These are phyloP conservation scores for Scleropages formosus DNA, from an alignment of 2,797 vertebrate species.

Conservation along the genomic window DNA sequence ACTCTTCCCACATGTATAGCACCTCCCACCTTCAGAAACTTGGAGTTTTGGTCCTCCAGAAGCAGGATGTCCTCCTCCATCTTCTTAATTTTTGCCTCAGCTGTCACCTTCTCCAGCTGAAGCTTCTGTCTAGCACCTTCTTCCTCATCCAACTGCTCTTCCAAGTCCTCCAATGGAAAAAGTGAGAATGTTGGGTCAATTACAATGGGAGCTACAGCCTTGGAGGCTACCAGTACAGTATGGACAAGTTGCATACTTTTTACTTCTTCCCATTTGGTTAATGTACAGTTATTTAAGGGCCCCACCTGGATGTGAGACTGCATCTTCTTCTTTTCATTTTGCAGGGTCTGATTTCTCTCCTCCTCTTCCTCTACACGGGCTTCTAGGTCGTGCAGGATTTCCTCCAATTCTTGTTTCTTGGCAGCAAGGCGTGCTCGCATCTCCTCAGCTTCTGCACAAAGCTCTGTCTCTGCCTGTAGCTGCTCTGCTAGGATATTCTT, in stretches of 20 bases:
- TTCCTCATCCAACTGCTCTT: constrained; percentile 95
- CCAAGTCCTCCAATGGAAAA: constrained; percentile 79
- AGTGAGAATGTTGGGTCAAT: neutral
- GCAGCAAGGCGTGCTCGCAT: constrained; percentile 91
- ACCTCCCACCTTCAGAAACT: constrained; percentile 79
- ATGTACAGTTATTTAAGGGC: neutral
- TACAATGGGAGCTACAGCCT: neutral
- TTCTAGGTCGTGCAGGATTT: constrained; percentile 95
- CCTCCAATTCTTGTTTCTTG: constrained; percentile 93
- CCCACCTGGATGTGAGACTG: constrained; percentile 89
- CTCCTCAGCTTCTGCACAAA: constrained; percentile 94
- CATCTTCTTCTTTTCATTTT: constrained; percentile 98
- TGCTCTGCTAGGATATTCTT: constrained; percentile 96
- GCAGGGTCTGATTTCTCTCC: constrained; percentile 87
- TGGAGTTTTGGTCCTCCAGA: constrained; percentile 95
- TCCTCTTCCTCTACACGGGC: constrained; percentile 94
- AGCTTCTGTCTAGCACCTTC: constrained; percentile 94
- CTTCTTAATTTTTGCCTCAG: constrained; percentile 96
- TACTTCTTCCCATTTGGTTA: neutral
- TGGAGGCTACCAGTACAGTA: neutral
- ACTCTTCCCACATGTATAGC: neutral
- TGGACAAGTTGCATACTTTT: neutral
- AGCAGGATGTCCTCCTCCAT: constrained; percentile 94
- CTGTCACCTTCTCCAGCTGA: constrained; percentile 95
- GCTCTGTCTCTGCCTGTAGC: constrained; percentile 91